Base-by-base conservation (phyloP, 1,140 invertebrate genomes). In the Cydia strobilella region DNA sequence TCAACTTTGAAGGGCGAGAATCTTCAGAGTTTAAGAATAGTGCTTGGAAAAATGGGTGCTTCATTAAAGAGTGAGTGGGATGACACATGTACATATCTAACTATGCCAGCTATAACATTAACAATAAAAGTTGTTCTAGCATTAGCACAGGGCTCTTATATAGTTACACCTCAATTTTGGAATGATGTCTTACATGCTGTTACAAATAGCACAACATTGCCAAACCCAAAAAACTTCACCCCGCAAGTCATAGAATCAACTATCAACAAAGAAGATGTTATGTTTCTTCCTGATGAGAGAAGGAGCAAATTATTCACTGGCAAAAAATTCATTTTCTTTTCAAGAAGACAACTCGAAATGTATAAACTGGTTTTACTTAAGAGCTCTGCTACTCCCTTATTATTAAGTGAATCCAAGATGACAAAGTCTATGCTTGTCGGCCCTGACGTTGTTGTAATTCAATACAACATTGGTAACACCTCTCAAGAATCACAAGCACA, bases 41-140 rank as follows among this genome's bases (percentile, higher is more conserved):
- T 87, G 13, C 63, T 95, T 4, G 77, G 65, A 0, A 84, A 90
- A 31, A 74, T 95, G 25, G 88, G 90, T 31, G 94, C 92, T 6
- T 79, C 80, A 39, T 80, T 94, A 62, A 89, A 90, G 73, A 82
- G 81, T 86, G 83, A 93, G 73, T 92, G 93, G 93, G 90, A 91
- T 78, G 76, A 88, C n/a, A 79, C 89, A 45, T 96, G 95, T 81
- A 89, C 93, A 25, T 94, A 95, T 85, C 88, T 96, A 25, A 95
- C 96, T 13, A 96, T 96, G 94, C 93, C 94, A 59, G 93, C 93
- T 23, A 93, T 96, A 27, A 95, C 94, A 18, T 91, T 96, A 18
- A 96, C 96, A 12, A 93, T 96, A 1, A 96, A 96, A 93, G 94
- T 96, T 31, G 86, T 96, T 10, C 94, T 95, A 84, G 96, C 96